Conservation (phyloP, 1,140 invertebrate species). For the Brachionus sp. region DNA sequence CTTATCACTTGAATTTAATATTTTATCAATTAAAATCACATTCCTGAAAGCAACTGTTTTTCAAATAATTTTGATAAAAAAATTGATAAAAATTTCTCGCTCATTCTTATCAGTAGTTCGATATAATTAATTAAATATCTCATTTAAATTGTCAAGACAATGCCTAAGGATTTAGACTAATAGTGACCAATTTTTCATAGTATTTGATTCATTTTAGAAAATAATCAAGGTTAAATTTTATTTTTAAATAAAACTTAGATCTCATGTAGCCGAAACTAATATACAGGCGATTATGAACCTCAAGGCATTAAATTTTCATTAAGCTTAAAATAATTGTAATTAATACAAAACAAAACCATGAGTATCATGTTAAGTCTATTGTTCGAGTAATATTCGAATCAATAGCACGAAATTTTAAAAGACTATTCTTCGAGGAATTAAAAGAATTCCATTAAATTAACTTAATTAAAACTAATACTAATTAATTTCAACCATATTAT, state of each 20-base stretch:
- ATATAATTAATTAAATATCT: neutral
- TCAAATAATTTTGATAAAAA: neutral
- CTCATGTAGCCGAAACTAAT: neutral
- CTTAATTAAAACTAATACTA: neutral
- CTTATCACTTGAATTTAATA: neutral
- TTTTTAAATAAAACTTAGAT: neutral
- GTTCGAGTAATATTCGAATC: neutral
- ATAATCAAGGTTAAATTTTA: neutral
- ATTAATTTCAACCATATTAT: neutral
- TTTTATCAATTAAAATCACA: neutral
- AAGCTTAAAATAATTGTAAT: neutral
- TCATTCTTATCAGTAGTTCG: neutral
- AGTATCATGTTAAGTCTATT: neutral
- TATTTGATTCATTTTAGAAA: neutral
- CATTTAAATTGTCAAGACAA: neutral
- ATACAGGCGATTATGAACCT: neutral
- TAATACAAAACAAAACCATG: neutral
- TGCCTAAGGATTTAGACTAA: neutral
- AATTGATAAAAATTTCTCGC: neutral
- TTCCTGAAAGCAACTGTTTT: neutral
- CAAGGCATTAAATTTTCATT: neutral
- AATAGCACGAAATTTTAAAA: neutral
- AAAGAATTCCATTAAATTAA: neutral
- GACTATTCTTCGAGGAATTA: neutral
- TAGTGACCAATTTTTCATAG: neutral